Conservation (phyloP, 1,140 invertebrate genomes). For the Micrasema minimum region DNA sequence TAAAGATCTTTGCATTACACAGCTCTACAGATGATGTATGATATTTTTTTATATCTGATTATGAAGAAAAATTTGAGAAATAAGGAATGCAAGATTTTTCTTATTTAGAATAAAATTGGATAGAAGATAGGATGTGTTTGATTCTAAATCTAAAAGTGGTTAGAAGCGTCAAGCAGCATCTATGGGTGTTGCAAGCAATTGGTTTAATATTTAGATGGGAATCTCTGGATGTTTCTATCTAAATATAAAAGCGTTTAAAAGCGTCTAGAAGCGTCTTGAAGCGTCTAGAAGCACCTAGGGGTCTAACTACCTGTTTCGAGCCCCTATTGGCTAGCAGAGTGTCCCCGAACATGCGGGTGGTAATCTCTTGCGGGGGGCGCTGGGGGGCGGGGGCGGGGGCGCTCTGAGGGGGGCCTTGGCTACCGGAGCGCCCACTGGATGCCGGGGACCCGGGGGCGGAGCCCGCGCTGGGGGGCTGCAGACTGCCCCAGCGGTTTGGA, state of each 20-base stretch:
- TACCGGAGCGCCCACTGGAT: slow-evolving; percentile 49
- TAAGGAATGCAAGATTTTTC: no score
- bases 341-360: slow-evolving; percentile 70
- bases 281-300: no score
- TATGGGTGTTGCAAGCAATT: background rate
- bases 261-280: slow-evolving; percentile 21
- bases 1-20: no score
- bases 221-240: no score
- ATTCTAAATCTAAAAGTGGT: background rate
- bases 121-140: no score
- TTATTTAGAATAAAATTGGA: no score
- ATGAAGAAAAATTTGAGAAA: no score
- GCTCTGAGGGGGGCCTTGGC: slow-evolving; percentile 48
- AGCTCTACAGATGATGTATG: no score
- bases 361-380: slow-evolving; percentile 54
- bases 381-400: slow-evolving; percentile 44
- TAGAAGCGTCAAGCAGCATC: background rate
- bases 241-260: no score
- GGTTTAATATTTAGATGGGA: no score
- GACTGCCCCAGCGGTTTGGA: slow-evolving; percentile 61
- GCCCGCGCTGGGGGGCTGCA: slow-evolving; percentile 43
- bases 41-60: no score
- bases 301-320: slow-evolving; percentile 62
- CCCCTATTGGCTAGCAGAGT: slow-evolving; percentile 65
- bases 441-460: slow-evolving; percentile 48